Base-by-base conservation (phyloP, 92 coral and sea anemone species). In the Palythoa grandiflora region DNA sequence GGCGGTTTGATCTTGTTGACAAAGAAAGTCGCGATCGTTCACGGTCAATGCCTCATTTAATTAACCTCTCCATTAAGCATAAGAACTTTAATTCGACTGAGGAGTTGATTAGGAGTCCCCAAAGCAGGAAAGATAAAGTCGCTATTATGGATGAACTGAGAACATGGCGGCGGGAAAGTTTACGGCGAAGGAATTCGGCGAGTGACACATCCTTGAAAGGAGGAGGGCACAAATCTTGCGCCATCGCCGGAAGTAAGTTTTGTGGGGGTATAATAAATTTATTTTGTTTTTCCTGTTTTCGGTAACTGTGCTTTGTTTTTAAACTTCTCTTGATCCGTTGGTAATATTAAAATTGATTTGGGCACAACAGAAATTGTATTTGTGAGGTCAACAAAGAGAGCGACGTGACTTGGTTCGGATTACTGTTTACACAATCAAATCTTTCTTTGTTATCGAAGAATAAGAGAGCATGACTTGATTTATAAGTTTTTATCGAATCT, bases 81-180 rank as follows among this genome's bases (percentile, higher is more conserved):
- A 90, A 89, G 89, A 84, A 89, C n/a, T 93, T 94, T 9, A 92
- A 93, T 88, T 95, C 96, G 5, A 93, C 94, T 68, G 93, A 90
- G 78, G 94, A 95, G 79, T 85, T 96, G 14, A 84, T 91, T 65
- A 89, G 83, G 21, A 78, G 59, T 38, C 76, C 91, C 20, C 78
- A 71, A 36, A 94, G 92, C 72, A 88, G 83, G 20, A 87, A 88
- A 52, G 93, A 87, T 75, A 92, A 93, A 71, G 78, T 80, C 7
- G 90, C 91, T 17, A 89, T 93, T 55, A 74, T 92, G 38, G 95
- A 90, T 52, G 94, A 97, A 84, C 71, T 92, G 55, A 71, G 90
- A 77, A 87, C 86, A 50, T 89, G 94, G 94, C 92, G 78, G 68
- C 73, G 68, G 6, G 90, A 90, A 68, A 79, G 84, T 86, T 87